Percentiles rank a stretch among this genome's conserved stretches.
phyloP scores from a whole-genome alignment of 2,888 invertebrate species.

The Ormyrus rosae region DNA sequence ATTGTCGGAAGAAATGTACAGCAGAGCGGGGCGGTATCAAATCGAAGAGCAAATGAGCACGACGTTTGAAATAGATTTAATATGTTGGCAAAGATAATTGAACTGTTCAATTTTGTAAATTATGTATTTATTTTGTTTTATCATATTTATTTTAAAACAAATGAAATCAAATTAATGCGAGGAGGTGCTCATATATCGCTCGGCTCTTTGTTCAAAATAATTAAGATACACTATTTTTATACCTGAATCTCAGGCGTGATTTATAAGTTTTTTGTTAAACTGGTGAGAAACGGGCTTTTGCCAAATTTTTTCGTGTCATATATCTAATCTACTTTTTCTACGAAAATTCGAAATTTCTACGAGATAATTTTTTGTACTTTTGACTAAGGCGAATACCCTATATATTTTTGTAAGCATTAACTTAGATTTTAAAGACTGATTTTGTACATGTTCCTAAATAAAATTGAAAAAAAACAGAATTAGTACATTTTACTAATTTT shows the following conservation, averaged over 20 bases:
- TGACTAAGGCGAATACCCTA: constrained; percentile 1
- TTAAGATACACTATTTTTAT: constrained; percentile 46
- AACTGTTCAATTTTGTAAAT: no score
- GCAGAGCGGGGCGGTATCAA: no score
- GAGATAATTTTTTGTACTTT: background rate
- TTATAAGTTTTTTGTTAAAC: constrained; percentile 30
- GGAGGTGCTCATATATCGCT: no score
- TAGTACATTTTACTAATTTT: constrained; percentile 21
- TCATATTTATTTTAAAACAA: no score
- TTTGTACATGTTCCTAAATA: constrained; percentile 10
- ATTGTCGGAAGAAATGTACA: no score
- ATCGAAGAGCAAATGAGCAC: no score
- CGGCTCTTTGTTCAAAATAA: background rate
- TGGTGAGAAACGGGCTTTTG: constrained; percentile 24
- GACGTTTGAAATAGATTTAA: no score
- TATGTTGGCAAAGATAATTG: no score
- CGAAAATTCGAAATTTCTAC: constrained; percentile 13
- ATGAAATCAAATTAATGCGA: no score
- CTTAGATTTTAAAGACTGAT: constrained; percentile 39
- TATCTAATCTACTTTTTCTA: constrained; percentile 10
- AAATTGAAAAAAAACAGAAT: constrained; percentile 18
- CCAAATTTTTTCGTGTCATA: constrained; percentile 29
- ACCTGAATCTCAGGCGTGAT: constrained; percentile 21
- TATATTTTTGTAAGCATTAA: constrained; percentile 35
- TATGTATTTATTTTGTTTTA: no score